A percentile compares a stretch with the other conserved stretches of the same genome.
phyloP scores from a whole-genome alignment of 2,888 invertebrate species.

The Machimus atricapillus region DNA sequence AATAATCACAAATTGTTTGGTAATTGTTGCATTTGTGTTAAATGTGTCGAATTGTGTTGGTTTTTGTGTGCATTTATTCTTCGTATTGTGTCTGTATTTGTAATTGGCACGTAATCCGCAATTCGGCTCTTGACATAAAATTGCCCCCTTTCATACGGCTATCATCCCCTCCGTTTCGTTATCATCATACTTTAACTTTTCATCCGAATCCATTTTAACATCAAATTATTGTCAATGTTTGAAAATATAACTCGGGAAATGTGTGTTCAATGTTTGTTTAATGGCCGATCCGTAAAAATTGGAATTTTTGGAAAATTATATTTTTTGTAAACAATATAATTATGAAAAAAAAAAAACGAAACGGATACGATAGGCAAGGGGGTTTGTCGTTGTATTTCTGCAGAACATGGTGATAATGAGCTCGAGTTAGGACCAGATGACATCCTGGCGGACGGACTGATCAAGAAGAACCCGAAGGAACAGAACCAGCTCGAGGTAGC shows the following conservation, averaged over 20 bases:
- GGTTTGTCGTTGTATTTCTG: constrained; percentile 72
- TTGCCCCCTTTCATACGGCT: constrained; percentile 45
- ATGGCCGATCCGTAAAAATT: constrained; percentile 42
- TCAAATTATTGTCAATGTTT: neutral
- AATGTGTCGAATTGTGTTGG: neutral
- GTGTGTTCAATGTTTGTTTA: constrained; percentile 41
- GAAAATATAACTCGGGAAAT: constrained; percentile 12
- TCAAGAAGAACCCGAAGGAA: constrained; percentile 86
- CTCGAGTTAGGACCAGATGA: constrained; percentile 71
- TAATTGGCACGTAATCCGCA: constrained; percentile 44
- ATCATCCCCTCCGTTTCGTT: constrained; percentile 43
- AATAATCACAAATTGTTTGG: neutral
- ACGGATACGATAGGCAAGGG: constrained; percentile 63
- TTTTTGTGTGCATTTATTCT: neutral
- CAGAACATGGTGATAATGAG: constrained; percentile 72
- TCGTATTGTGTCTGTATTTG: constrained; percentile 30
- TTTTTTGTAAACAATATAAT: neutral
- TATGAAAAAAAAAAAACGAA: constrained; percentile 50
- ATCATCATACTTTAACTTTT: neutral
- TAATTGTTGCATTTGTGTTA: constrained; percentile 11
- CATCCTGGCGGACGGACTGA: constrained; percentile 82
- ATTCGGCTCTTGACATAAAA: constrained; percentile 45
- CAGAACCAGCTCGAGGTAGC: constrained; percentile 90
- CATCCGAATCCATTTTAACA: constrained; percentile 16
- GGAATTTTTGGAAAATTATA: constrained; percentile 13